Percentiles rank a stretch among this genome's conserved stretches.
These are phyloP conservation scores for Mesodorylaimus sp. DNA, from an alignment of 2,888 invertebrate genomes.

Conservation along the genomic window DNA sequence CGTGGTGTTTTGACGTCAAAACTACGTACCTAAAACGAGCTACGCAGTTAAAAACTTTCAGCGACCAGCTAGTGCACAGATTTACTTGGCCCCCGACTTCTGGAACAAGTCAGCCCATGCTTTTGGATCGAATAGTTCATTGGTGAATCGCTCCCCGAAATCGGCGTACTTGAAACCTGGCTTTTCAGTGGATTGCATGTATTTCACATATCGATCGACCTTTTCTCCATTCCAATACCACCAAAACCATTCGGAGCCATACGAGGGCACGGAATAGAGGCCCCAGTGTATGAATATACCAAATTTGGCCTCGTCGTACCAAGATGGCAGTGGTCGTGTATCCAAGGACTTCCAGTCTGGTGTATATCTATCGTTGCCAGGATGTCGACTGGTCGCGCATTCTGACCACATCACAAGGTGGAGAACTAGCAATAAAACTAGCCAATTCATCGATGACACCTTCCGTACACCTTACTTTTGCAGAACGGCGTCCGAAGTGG, in stretches of 20 bases:
- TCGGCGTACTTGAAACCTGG: constrained; percentile 13
- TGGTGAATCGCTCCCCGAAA: constrained; percentile 12
- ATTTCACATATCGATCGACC: constrained; percentile 8
- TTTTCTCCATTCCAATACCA: constrained; percentile 16
- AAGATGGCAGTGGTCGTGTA: constrained; percentile 25
- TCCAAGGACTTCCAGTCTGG: constrained; percentile 30
- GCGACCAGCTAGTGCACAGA: no score
- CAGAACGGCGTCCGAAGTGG: no score
- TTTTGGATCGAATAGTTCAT: constrained; percentile 12
- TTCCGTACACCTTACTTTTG: no score
- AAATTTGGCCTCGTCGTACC: constrained; percentile 31
- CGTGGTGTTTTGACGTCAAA: constrained; percentile 69
- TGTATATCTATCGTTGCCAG: constrained; percentile 9
- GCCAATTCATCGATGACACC: no score
- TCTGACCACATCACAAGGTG: no score
- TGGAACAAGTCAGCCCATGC: constrained; percentile 12
- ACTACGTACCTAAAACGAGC: constrained; percentile 48
- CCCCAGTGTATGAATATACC: constrained; percentile 34
- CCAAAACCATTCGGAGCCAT: constrained; percentile 26
- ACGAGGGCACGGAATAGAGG: constrained; percentile 29
- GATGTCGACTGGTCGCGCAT: no score
- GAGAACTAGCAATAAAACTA: no score
- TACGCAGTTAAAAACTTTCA: constrained; percentile 2
- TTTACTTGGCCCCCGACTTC: constrained; percentile 13
- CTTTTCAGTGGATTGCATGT: constrained; percentile 13